These are phyloP conservation scores for Acronicta psi DNA, from an alignment of 2,888 invertebrate species.

Conservation along the genomic window DNA sequence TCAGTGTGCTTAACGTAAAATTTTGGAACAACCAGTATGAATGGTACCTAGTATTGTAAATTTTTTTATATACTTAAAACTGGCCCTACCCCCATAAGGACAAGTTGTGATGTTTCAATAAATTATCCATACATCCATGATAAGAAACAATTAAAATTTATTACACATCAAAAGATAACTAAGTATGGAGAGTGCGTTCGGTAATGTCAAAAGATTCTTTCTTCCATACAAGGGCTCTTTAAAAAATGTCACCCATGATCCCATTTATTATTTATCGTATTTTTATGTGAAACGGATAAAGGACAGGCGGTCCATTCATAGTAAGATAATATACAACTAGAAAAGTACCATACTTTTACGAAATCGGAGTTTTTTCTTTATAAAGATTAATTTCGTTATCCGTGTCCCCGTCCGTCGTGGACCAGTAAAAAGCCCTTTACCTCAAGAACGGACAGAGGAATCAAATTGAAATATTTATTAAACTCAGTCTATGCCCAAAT, in stretches of 20 bases:
- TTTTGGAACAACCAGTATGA: no score
- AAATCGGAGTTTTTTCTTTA: no score
- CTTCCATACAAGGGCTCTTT: conserved; percentile 49
- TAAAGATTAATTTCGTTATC: no score
- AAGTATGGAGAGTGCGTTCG: conserved; percentile 47
- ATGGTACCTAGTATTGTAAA: no score
- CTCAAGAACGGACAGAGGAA: no score
- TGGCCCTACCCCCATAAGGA: not conserved
- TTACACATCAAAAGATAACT: conserved; percentile 37
- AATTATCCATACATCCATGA: conserved; percentile 10
- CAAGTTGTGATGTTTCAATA: not conserved
- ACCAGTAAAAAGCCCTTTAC: no score
- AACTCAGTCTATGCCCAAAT: no score
- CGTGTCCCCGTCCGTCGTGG: no score
- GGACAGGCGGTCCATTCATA: conserved; percentile 34
- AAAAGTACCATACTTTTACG: conserved; percentile 10
- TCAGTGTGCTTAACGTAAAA: no score
- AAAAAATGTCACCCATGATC: conserved; percentile 54
- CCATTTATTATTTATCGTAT: conserved; percentile 47
- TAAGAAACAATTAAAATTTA: conserved; percentile 37
- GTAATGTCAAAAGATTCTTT: conserved; percentile 49
- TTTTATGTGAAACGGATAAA: conserved; percentile 41
- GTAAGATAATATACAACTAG: conserved; percentile 18
- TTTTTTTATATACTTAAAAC: not conserved
- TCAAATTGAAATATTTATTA: no score